Base-by-base conservation (phyloP, 2,888 invertebrate genomes). In the Torymus texanus region DNA sequence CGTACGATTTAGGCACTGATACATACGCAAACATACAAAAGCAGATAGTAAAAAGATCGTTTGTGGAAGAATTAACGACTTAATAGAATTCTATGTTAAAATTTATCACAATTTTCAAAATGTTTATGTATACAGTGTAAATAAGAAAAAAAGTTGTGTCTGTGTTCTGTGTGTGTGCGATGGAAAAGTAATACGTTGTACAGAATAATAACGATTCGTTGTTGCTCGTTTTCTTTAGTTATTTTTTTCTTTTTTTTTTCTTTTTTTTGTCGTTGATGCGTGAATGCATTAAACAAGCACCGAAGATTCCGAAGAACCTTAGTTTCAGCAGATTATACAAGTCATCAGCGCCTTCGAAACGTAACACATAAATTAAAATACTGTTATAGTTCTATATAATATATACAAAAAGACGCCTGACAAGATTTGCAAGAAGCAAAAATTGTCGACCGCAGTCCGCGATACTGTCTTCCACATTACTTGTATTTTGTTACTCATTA, bases 361-460 rank as follows among this genome's bases (percentile, higher is more conserved):
- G 61, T 74, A 78, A 74, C 51, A 75, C n/a, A 75, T 73, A 79
- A 79, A 79, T 76, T 66, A 80, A 78, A 78, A 80, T 80, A 80
- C 80, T 80, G 78, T 78, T 74, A 78, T 65, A 78, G 75, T 78
- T 80, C 70, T 66, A 72, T 67, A 68, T 76, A 67, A 75, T 77
- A 80, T 77, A 55, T 80, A 80, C 80, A 80, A 77, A 41, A 80
- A 80, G 59, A 75, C 59, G 68, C 58, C 53, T 67, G 59, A 68
- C 71, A 58, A 80, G 29, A 68, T 61, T 80, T 67, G 68, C 76
- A 21, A 53, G 51, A 50, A 63, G 68, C 66, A 59, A 70, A 61
- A 53, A 29, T 75, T 71, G 66, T 66, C 59, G 62, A 72, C 55
- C 68, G 41, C 66, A 41, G 50, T 77, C 65, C n/a, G 75, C 70